Conservation (phyloP, 30 jellyfish, hydroid and myxozoan species). For the Calvadosia cruxmelitensis region DNA sequence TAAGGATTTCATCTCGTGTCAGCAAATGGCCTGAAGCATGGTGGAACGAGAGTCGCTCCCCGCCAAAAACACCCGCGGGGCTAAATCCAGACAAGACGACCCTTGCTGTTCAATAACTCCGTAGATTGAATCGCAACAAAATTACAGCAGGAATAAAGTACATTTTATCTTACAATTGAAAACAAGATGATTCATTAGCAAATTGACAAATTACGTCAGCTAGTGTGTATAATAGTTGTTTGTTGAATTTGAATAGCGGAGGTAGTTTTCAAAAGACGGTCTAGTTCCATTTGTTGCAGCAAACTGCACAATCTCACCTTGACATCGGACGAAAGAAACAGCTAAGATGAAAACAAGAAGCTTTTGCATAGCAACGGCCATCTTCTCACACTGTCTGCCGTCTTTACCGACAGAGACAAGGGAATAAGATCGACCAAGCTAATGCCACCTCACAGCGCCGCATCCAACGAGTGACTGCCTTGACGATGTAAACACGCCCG, state of each 20-base stretch:
- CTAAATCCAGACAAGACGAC: not conserved
- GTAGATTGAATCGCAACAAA: too few species aligned
- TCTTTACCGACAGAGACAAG: not conserved
- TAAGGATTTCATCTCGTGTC: too few species aligned
- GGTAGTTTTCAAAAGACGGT: not conserved
- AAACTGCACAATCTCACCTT: too few species aligned
- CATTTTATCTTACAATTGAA: too few species aligned
- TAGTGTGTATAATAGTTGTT: too few species aligned
- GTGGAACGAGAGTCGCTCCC: too few species aligned
- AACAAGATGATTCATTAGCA: too few species aligned
- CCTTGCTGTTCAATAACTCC: not conserved
- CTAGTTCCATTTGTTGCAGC: not conserved
- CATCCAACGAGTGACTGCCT: not conserved
- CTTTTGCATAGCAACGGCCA: not conserved
- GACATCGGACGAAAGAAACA: not conserved
- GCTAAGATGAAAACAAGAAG: too few species aligned
- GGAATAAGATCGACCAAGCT: not conserved
- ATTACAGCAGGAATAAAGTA: too few species aligned
- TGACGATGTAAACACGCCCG: not conserved
- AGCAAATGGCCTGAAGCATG: not conserved
- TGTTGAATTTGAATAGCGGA: too few species aligned
- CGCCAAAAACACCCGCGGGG: conserved; percentile 4
- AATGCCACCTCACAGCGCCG: not conserved
- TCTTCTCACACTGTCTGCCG: not conserved
- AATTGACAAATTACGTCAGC: too few species aligned